phyloP scores from a whole-genome alignment of 1,140 invertebrate species.

The Drosophila triauraria region DNA sequence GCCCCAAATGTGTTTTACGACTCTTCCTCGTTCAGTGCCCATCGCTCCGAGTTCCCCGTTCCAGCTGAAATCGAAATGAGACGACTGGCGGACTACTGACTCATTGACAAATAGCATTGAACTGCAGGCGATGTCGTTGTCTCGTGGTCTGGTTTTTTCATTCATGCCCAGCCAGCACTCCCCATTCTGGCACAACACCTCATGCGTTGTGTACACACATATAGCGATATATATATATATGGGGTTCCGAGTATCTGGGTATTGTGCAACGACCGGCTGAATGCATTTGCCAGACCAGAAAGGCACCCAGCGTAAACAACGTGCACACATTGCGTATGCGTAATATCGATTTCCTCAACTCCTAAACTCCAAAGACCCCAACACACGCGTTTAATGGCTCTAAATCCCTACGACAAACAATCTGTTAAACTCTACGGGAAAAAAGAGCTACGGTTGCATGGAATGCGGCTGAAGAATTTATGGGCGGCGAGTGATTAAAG shows the following conservation, averaged over 20 bases:
- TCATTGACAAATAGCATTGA: conserved; percentile 78
- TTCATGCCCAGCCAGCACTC: conserved; percentile 36
- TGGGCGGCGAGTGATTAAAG: conserved; percentile 36
- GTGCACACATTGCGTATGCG: conserved; percentile 41
- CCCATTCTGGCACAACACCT: conserved; percentile 30
- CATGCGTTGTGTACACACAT: conserved; percentile 22
- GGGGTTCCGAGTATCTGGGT: conserved; percentile 11
- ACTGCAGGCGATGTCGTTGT: conserved; percentile 59
- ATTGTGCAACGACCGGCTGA: conserved; percentile 63
- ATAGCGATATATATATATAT: conserved; percentile 11
- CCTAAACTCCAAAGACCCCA: conserved; percentile 7
- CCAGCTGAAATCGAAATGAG: conserved; percentile 22
- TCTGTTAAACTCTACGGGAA: conserved; percentile 16
- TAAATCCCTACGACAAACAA: conserved; percentile 37
- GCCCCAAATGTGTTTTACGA: conserved; percentile 39
- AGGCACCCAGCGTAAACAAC: conserved; percentile 16
- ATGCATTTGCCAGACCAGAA: conserved; percentile 47
- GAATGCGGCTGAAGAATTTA: conserved; percentile 36
- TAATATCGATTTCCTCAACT: conserved; percentile 44
- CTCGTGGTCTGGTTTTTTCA: conserved; percentile 51
- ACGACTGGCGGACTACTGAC: conserved; percentile 46
- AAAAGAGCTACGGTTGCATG: conserved; percentile 14
- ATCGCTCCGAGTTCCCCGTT: conserved; percentile 1
- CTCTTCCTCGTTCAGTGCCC: conserved; percentile 31
- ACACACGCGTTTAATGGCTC: not conserved